phyloP scores from a whole-genome alignment of 2,888 invertebrate species.

The Dryobotodes eremita region DNA sequence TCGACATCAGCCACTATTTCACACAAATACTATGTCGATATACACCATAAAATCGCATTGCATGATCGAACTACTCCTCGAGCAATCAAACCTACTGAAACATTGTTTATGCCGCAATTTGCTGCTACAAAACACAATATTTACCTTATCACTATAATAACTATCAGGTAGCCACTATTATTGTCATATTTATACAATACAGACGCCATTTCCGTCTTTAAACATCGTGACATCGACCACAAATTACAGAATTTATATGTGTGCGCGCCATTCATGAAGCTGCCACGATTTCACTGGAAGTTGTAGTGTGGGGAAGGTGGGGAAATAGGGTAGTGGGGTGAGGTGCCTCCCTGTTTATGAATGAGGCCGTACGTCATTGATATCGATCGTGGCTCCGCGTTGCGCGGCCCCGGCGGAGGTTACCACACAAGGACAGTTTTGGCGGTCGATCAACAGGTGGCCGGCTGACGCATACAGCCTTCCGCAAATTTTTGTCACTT shows the following conservation, averaged over 20 bases:
- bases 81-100: conserved; percentile 32
- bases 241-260: conserved; percentile 71
- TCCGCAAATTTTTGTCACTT: conserved; percentile 79
- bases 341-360: conserved; percentile 86
- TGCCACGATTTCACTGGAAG: conserved; percentile 72
- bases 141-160: conserved; percentile 49
- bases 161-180: conserved; percentile 47
- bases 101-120: conserved; percentile 42
- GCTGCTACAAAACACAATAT: conserved; percentile 46
- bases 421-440: conserved; percentile 85
- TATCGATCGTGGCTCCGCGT: conserved; percentile 81
- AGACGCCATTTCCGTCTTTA: conserved; percentile 56
- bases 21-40: conserved; percentile 57
- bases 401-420: conserved; percentile 79
- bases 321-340: conserved; percentile 66
- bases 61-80: conserved; percentile 45
- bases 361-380: conserved; percentile 89
- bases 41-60: conserved; percentile 33
- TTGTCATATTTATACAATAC: conserved; percentile 53
- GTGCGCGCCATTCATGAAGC: conserved; percentile 87
- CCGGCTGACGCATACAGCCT: conserved; percentile 81
- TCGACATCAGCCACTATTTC: conserved; percentile 56
- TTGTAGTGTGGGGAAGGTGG: conserved; percentile 73
- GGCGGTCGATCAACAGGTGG: conserved; percentile 86
- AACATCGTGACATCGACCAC: conserved; percentile 58